Base-by-base conservation (phyloP, 2,888 invertebrate genomes). In the Nomada flava region DNA sequence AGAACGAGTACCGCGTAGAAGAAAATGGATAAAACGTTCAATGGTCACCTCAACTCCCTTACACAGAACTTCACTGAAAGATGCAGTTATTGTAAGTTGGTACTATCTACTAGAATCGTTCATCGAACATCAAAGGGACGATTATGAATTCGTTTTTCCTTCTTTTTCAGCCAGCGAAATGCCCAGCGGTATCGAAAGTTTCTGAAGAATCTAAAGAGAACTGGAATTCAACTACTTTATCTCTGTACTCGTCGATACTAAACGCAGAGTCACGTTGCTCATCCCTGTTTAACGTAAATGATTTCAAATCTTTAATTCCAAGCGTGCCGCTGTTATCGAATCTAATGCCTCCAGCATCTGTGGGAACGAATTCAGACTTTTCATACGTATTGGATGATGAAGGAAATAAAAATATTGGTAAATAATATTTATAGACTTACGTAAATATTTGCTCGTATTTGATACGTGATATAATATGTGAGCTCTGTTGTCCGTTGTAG, bases 321-420 rank as follows among this genome's bases (percentile, higher is more conserved):
- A 87, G 78, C 76, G 84, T 86, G 20, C 84, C 88, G 23, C 84
- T 91, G 23, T 59, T 92, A 59, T 86, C 91, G 29, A 91, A 92
- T 86, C 85, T 92, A 76, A 91, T 93, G 90, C 91, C 93, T 63
- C 88, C 92, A 71, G 83, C 90, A 83, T 86, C 91, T 44, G 86
- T 91, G 79, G 76, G 85, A 75, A 78, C 87, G 9, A 90, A 91
- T 70, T 93, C 94, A 76, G 95, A 95, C 83, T 94, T 95, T 72
- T 94, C 94, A 7, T 95, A 94, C 85, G 92, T 95, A 83, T 88
- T 95, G 55, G 94, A 95, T 83, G 95, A 95, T 83, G 95, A 95
- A 89, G 94, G 94, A 90, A 92, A 94, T 47, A 94, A 94, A 84
- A 93, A 91, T 88, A 93, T 92, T 79, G 94, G 93, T 93, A 87